Evolutionary conservation across 2,888 invertebrate species (phyloP).

Genomic region (Hyles lineata): DNA sequence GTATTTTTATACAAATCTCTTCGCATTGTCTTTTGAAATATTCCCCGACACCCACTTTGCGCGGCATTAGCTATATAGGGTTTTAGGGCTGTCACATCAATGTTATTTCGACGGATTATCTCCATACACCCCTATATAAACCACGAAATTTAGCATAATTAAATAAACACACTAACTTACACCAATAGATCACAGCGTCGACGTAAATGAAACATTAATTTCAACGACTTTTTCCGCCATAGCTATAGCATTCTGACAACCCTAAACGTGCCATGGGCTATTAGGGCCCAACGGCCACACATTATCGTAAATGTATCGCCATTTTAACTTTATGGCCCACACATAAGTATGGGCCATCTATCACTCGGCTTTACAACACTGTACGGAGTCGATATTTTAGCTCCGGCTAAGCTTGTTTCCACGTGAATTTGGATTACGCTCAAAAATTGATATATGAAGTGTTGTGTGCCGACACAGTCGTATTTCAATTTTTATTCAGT

Average conservation of each 20-base stretch:
- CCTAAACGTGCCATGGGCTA: slow-evolving; percentile 47
- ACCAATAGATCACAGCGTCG: no score
- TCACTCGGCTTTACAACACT: slow-evolving; percentile 32
- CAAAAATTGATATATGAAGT: not conserved
- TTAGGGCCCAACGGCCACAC: slow-evolving; percentile 64
- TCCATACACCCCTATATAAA: not conserved
- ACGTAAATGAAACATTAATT: not conserved
- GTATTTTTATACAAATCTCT: slow-evolving; percentile 19
- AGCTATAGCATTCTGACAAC: not conserved
- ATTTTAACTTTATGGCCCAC: slow-evolving; percentile 67
- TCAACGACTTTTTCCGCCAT: not conserved
- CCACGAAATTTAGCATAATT: no score
- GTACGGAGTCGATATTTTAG: not conserved
- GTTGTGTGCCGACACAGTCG: not conserved
- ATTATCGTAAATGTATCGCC: slow-evolving; percentile 74
- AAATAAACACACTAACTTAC: no score
- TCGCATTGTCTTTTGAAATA: slow-evolving; percentile 21
- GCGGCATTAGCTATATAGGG: not conserved
- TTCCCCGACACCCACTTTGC: slow-evolving; percentile 14
- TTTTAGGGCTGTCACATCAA: slow-evolving; percentile 3
- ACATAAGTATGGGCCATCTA: slow-evolving; percentile 34
- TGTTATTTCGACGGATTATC: not conserved
- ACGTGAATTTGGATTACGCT: not conserved
- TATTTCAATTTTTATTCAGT: not conserved
- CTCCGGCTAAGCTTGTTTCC: not conserved